A percentile compares a stretch with the other conserved stretches of the same genome.
These are phyloP conservation scores for Thaleichthys pacificus DNA, from an alignment of 2,797 vertebrate species.

Conservation along the genomic window DNA sequence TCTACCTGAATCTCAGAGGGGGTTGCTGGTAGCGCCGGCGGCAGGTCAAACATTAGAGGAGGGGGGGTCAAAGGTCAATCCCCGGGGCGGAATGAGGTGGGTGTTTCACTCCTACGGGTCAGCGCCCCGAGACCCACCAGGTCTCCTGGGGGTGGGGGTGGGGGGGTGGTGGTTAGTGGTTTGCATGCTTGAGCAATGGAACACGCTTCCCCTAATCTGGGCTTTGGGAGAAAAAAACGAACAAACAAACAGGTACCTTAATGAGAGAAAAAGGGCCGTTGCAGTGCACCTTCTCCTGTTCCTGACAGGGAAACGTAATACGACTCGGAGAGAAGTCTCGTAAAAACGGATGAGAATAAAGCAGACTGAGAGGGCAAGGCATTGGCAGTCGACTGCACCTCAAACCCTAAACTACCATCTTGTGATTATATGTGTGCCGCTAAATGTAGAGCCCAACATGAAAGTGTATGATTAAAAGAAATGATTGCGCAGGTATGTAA, in stretches of 20 bases:
- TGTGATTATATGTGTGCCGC: slow-evolving; percentile 35
- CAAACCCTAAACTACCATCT: slow-evolving; percentile 31
- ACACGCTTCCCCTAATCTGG: slow-evolving; percentile 40
- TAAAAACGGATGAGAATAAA: slow-evolving; percentile 1
- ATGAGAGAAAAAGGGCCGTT: slow-evolving; percentile 21
- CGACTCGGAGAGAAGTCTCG: neutral
- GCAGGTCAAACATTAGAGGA: slow-evolving; percentile 49
- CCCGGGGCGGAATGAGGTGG: slow-evolving; percentile 19
- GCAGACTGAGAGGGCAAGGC: neutral
- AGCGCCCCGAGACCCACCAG: slow-evolving; percentile 40
- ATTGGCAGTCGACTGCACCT: slow-evolving; percentile 15
- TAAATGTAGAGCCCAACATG: slow-evolving; percentile 33
- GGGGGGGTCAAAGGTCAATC: slow-evolving; percentile 56
- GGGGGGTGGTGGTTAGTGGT: slow-evolving; percentile 33
- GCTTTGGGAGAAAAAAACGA: slow-evolving; percentile 25
- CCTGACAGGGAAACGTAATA: no score
- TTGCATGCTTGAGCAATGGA: slow-evolving; percentile 38
- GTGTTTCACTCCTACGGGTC: slow-evolving; percentile 49
- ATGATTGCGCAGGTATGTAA: slow-evolving; percentile 51
- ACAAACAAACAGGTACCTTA: slow-evolving; percentile 32
- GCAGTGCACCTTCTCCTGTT: neutral
- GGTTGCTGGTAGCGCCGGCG: slow-evolving; percentile 5
- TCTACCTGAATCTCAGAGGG: slow-evolving; percentile 17
- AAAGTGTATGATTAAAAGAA: slow-evolving; percentile 51
- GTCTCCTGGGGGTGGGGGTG: slow-evolving; percentile 13